Percentiles rank a stretch among this genome's conserved stretches.
Conservation (phyloP, 2,888 invertebrate genomes). For the Tridacna gigas region DNA sequence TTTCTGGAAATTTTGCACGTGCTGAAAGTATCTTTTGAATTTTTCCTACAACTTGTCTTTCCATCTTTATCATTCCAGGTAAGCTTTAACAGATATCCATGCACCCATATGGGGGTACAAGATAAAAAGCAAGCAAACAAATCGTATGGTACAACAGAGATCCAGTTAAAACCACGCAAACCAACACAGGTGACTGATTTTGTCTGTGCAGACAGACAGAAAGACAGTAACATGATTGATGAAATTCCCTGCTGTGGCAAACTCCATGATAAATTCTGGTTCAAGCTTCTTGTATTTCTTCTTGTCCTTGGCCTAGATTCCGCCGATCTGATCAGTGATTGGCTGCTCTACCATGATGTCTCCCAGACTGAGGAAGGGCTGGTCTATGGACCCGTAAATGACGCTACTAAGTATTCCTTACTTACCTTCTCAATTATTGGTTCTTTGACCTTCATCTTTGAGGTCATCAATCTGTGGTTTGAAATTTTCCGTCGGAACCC, state of each 20-base stretch:
- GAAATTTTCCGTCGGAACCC: constrained; percentile 66
- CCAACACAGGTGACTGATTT: constrained; percentile 1
- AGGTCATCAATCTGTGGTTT: constrained; percentile 64
- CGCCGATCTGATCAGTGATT: constrained; percentile 71
- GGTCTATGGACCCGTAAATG: constrained; percentile 72
- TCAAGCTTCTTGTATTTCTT: constrained; percentile 66
- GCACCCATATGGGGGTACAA: no score
- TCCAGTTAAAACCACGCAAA: constrained; percentile 5
- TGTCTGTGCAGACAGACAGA: constrained; percentile 33
- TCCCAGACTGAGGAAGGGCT: constrained; percentile 64
- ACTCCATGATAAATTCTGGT: constrained; percentile 59
- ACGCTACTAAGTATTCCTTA: constrained; percentile 48
- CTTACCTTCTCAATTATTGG: constrained; percentile 71
- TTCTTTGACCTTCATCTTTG: constrained; percentile 68
- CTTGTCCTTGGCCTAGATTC: constrained; percentile 67
- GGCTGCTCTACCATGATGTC: constrained; percentile 70
- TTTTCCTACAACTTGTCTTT: no score
- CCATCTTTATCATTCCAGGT: no score
- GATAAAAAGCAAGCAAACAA: not conserved
- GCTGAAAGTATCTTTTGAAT: no score
- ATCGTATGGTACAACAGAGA: not conserved
- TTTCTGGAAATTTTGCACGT: no score
- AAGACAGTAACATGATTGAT: constrained; percentile 41
- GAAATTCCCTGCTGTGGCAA: constrained; percentile 55
- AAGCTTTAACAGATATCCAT: no score